Conservation (phyloP, 2,888 invertebrate genomes). For the Lissocephala sabroskyi region DNA sequence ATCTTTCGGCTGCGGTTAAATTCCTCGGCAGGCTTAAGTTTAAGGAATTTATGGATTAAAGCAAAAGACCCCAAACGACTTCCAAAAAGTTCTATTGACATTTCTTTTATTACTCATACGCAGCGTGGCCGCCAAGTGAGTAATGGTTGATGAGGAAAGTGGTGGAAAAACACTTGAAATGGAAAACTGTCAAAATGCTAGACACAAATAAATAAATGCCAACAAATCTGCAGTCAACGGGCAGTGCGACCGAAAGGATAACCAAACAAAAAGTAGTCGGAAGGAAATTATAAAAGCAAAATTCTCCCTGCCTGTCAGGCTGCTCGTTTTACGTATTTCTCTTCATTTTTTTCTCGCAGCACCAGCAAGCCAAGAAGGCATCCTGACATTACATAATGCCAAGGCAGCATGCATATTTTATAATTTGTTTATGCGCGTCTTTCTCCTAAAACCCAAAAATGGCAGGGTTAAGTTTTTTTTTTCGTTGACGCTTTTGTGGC, state of each 20-base stretch:
- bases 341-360: conserved; percentile 9
- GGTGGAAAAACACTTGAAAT: no score
- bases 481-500: neutral
- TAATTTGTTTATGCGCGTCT: conserved; percentile 47
- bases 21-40: no score
- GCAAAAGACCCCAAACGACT: neutral
- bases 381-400: conserved; percentile 49
- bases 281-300: conserved; percentile 47
- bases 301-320: neutral
- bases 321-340: neutral
- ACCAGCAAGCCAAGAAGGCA: conserved; percentile 23
- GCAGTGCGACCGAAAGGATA: neutral
- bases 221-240: conserved; percentile 45
- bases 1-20: neutral
- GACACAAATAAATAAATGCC: conserved; percentile 54
- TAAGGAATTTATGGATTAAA: neutral
- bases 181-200: conserved; percentile 53
- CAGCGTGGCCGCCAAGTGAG: no score
- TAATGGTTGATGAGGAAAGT: no score
- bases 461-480: conserved; percentile 10
- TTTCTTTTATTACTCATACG: conserved; percentile 31
- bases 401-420: conserved; percentile 48
- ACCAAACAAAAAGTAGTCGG: conserved; percentile 6
- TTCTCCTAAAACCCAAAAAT: conserved; percentile 27
- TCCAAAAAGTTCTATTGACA: no score